phyloP scores from a whole-genome alignment of 2,797 vertebrate genomes.

The Discoglossus pictus region DNA sequence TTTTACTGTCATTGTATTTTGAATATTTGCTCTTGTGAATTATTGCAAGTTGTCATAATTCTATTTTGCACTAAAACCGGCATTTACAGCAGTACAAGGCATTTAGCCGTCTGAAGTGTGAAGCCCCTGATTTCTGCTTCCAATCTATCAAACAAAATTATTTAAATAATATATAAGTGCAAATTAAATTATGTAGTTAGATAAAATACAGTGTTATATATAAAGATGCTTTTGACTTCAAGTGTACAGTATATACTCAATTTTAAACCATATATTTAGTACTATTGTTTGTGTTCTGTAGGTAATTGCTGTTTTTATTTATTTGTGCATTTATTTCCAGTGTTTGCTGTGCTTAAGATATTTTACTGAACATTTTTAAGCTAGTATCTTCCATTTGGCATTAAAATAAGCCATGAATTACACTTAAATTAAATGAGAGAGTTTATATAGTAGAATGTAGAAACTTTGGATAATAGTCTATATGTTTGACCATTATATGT shows the following conservation, averaged over 20 bases:
- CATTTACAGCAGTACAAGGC: slow-evolving; percentile 24
- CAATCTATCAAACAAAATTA: slow-evolving; percentile 13
- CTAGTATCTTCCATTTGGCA: not conserved
- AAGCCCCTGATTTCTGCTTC: slow-evolving; percentile 26
- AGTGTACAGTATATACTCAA: slow-evolving; percentile 6
- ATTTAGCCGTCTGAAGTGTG: slow-evolving; percentile 35
- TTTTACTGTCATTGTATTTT: slow-evolving; percentile 53
- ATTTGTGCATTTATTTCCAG: slow-evolving; percentile 35
- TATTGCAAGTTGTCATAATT: not conserved
- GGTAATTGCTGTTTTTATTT: slow-evolving; percentile 34
- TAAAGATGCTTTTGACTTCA: slow-evolving; percentile 20
- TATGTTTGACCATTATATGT: no score
- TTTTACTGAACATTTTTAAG: slow-evolving; percentile 20
- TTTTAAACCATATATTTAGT: slow-evolving; percentile 36
- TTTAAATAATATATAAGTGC: slow-evolving; percentile 10
- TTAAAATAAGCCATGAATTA: no score
- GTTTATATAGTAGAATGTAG: no score
- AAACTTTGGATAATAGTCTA: no score
- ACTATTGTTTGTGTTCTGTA: not conserved
- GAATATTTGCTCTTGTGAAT: slow-evolving; percentile 38
- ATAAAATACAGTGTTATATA: slow-evolving; percentile 26
- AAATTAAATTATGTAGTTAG: slow-evolving; percentile 11
- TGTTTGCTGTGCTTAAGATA: not conserved
- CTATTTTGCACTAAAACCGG: not conserved
- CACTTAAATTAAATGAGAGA: no score